Base-by-base conservation (phyloP, 1,140 invertebrate species). In the Stegodyphus mimosarum region DNA sequence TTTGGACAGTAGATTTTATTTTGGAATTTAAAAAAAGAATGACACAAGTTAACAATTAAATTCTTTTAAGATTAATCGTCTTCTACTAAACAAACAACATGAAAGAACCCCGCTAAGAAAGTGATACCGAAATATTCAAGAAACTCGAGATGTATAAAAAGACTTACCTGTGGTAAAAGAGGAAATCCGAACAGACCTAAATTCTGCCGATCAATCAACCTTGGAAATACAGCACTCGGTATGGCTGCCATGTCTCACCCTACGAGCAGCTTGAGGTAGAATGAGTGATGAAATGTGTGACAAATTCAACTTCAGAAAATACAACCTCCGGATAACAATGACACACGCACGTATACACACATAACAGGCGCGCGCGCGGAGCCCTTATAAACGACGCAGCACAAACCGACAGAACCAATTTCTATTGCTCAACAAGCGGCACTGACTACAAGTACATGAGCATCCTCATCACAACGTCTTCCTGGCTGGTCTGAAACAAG, bases 161-260 rank as follows among this genome's bases (percentile, higher is more conserved):
- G 52, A 52, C 72, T 84, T 52, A 86, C 83, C 69, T 86, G 83
- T 10, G 83, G 83, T 17, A 86, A 18, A 15, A 86, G 52, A 4
- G 83, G 75, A 64, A 86, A 86, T 64, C 83, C 83, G 48, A 86
- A 86, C 7, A 86, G 53, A 13, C 83, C 83, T 17, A 86, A 78
- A 64, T 86, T 86, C 55, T 86, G 83, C 52, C 83, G 53, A 64
- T 86, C 83, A 53, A 86, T n/a, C 18, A 86, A 48, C 18, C 83
- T 77, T 69, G 83, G 83, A n/a, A 86, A 86, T 13, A 86, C 83
- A 53, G 83, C 83, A 52, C 83, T 64, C n/a, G 83, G 83, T 53
- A 86, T 63, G 6, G 74, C 55, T 17, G 83, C 75, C 83, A 86
- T 86, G 13, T 33, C 33, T 33, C 33, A 33, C 33, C 33, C 33